These are phyloP conservation scores for Lasioglossum malachurum DNA, from an alignment of 2,888 invertebrate species.

Conservation along the genomic window DNA sequence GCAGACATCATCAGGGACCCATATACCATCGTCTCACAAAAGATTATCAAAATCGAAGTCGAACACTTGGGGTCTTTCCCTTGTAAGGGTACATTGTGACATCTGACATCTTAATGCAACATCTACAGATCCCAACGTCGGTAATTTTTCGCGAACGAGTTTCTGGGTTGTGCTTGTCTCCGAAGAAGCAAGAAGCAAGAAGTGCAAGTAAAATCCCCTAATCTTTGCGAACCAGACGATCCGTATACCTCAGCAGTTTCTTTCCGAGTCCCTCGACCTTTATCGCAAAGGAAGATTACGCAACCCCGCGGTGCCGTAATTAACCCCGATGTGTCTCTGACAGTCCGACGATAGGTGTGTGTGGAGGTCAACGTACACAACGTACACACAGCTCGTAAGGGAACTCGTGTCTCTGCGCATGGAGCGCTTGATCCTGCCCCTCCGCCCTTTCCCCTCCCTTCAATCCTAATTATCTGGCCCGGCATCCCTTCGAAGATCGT, in stretches of 20 bases:
- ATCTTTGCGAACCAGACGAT: not conserved
- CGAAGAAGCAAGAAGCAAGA: not conserved
- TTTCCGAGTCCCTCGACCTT: constrained; percentile 26
- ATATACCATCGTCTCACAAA: too few species aligned
- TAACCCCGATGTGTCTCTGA: constrained; percentile 60
- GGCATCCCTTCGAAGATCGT: constrained; percentile 52
- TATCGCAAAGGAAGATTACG: constrained; percentile 39
- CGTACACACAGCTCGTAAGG: constrained; percentile 54
- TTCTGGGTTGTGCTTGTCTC: not conserved
- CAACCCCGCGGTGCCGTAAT: constrained; percentile 57
- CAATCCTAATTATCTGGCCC: constrained; percentile 58
- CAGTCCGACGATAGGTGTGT: constrained; percentile 45
- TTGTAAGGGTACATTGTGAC: not conserved
- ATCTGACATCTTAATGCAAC: not conserved
- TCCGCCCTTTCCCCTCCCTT: constrained; percentile 4
- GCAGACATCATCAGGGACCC: too few species aligned
- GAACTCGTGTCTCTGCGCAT: constrained; percentile 53
- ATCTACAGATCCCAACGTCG: not conserved
- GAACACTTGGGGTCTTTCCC: too few species aligned
- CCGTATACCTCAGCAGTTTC: constrained; percentile 13
- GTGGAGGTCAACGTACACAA: constrained; percentile 55
- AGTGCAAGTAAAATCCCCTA: not conserved
- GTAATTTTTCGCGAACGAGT: not conserved
- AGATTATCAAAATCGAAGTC: too few species aligned
- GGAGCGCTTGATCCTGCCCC: constrained; percentile 45